Percentiles rank a stretch among this genome's conserved stretches.
Conservation (phyloP, 1,140 invertebrate genomes). For the Procambarus clarkii region DNA sequence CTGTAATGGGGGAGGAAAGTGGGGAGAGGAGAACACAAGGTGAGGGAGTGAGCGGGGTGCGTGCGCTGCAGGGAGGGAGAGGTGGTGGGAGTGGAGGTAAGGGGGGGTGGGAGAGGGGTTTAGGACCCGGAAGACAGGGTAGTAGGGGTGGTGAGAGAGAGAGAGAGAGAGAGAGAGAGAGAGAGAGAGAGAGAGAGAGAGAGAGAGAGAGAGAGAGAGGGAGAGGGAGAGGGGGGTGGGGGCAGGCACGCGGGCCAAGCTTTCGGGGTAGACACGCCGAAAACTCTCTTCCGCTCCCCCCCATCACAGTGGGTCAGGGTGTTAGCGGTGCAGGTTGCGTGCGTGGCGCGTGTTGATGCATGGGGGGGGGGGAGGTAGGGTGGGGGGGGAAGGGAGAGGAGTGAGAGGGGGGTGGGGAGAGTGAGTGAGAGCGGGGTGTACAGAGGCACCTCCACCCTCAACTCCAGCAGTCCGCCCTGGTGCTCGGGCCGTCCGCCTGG, state of each 20-base stretch:
- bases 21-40: background rate
- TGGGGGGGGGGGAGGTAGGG: background rate
- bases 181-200: too few relatives aligned
- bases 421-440: constrained; percentile 51
- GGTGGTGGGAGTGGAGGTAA: background rate
- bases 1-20: background rate
- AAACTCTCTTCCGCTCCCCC: background rate
- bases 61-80: background rate
- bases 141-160: too few relatives aligned
- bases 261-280: background rate
- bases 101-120: too few relatives aligned
- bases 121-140: too few relatives aligned
- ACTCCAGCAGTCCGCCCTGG: constrained; percentile 37
- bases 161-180: too few relatives aligned
- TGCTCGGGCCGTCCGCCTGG: constrained; percentile 27
- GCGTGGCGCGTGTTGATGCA: background rate
- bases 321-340: background rate
- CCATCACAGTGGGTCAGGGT: background rate
- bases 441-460: constrained; percentile 50
- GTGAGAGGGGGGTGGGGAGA: constrained; percentile 22
- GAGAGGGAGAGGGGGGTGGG: background rate
- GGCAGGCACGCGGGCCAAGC: background rate
- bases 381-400: background rate
- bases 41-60: background rate
- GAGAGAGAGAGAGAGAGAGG: background rate